Conservation (phyloP, 2,113 vertebrate species). For the Alosa alosa region DNA sequence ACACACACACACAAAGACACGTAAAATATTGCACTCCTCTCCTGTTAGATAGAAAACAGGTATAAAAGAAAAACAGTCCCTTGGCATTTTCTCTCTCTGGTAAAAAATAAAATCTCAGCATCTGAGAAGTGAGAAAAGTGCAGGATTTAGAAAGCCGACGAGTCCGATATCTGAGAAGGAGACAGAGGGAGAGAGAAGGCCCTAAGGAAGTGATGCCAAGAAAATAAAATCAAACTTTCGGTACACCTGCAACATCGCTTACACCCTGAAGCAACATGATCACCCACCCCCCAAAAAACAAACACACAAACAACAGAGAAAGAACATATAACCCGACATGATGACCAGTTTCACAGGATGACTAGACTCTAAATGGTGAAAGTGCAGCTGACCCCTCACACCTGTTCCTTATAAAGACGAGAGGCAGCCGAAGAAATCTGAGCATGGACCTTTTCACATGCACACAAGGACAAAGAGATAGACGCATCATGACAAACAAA, state of each 20-base stretch:
- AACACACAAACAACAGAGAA: not conserved
- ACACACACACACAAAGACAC: not conserved
- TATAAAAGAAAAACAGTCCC: conserved; percentile 70
- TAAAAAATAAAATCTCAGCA: not conserved
- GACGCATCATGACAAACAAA: not conserved
- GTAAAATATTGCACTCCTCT: conserved; percentile 75
- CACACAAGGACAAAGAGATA: not conserved
- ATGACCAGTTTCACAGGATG: not conserved
- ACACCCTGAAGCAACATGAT: not conserved
- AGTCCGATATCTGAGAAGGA: not conserved
- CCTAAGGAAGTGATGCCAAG: too few relatives aligned
- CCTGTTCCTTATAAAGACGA: too few relatives aligned
- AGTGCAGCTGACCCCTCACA: not conserved
- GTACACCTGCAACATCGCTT: not conserved
- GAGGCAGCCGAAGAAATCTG: not conserved
- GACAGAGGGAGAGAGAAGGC: too few relatives aligned
- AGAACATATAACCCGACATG: not conserved
- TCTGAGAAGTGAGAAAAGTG: not conserved
- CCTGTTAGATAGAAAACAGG: conserved; percentile 55
- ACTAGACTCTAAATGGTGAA: not conserved
- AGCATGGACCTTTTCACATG: not conserved
- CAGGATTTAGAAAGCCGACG: not conserved
- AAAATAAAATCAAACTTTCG: too few relatives aligned
- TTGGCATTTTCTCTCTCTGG: not conserved
- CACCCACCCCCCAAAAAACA: not conserved